Percentiles rank a stretch among this genome's conserved stretches.
These are phyloP conservation scores for Copidosoma aretas DNA, from an alignment of 2,888 invertebrate species.

Conservation along the genomic window DNA sequence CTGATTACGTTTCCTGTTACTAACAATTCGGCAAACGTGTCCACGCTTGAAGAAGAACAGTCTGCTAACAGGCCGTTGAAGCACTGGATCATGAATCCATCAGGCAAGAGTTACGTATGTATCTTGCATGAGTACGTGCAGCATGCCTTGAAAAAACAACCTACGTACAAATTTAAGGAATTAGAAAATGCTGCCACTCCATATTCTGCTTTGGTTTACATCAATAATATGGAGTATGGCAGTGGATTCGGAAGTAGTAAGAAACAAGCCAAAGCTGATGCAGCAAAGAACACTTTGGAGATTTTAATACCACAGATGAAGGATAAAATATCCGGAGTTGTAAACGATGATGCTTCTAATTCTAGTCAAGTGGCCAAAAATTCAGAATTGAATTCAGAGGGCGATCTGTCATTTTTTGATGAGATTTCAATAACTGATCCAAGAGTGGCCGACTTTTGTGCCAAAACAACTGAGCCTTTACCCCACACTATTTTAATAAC, in stretches of 20 bases:
- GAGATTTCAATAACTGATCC: constrained; percentile 93
- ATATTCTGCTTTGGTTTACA: constrained; percentile 91
- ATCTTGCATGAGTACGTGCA: constrained; percentile 98
- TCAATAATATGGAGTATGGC: constrained; percentile 92
- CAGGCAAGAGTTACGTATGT: constrained; percentile 93
- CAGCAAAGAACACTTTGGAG: constrained; percentile 87
- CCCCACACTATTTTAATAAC: constrained; percentile 93
- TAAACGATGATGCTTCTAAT: constrained; percentile 62
- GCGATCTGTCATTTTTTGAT: constrained; percentile 76
- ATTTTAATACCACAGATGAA: constrained; percentile 93
- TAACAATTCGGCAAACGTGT: constrained; percentile 60
- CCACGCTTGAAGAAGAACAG: constrained; percentile 54
- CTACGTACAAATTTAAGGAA: constrained; percentile 91
- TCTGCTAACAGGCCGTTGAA: constrained; percentile 66
- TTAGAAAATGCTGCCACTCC: constrained; percentile 92
- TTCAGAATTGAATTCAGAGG: constrained; percentile 57
- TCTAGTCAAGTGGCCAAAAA: constrained; percentile 57
- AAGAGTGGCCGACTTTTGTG: constrained; percentile 91
- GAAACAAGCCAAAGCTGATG: constrained; percentile 93
- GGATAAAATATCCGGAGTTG: constrained; percentile 76
- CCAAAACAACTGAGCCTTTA: constrained; percentile 93
- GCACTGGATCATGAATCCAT: constrained; percentile 98
- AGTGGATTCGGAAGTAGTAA: constrained; percentile 94
- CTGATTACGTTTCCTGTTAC: constrained; percentile 86
- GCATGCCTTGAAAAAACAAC: constrained; percentile 91